phyloP scores from a whole-genome alignment of 1,140 invertebrate genomes.

The Homarus americanus region DNA sequence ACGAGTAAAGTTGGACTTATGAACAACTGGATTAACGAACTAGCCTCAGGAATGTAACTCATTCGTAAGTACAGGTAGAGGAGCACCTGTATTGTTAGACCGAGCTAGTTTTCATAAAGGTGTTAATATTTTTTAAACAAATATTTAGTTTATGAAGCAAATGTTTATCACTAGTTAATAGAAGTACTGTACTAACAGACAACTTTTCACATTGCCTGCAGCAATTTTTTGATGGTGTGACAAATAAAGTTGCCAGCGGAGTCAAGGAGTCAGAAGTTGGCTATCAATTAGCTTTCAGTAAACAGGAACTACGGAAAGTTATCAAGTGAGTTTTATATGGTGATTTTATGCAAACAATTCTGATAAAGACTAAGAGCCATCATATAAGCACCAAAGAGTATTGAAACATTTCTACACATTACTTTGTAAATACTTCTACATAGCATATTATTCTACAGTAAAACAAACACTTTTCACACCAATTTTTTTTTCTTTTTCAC shows the following conservation, averaged over 20 bases:
- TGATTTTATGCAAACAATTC: too few relatives aligned
- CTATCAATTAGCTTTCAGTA: conserved; percentile 98
- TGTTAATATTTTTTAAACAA: neutral
- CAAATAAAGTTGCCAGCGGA: conserved; percentile 89
- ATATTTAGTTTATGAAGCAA: neutral
- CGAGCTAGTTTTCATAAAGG: neutral
- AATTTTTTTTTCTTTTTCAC: too few relatives aligned
- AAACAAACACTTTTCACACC: too few relatives aligned
- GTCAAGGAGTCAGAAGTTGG: conserved; percentile 98
- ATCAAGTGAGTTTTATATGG: conserved; percentile 85
- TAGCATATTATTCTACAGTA: too few relatives aligned
- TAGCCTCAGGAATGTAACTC: too few relatives aligned
- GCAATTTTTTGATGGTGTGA: conserved; percentile 84
- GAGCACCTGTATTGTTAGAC: neutral
- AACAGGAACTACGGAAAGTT: conserved; percentile 96
- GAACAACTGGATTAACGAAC: too few relatives aligned
- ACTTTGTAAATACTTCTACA: too few relatives aligned
- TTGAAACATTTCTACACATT: too few relatives aligned
- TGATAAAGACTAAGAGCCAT: too few relatives aligned
- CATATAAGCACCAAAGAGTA: too few relatives aligned
- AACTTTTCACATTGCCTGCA: conserved; percentile 78
- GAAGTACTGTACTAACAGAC: neutral
- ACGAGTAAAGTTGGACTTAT: too few relatives aligned
- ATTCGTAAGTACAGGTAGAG: too few relatives aligned
- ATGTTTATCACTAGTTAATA: neutral